phyloP scores from a whole-genome alignment of 2,797 vertebrate species.

The Sebastolobus alascanus region DNA sequence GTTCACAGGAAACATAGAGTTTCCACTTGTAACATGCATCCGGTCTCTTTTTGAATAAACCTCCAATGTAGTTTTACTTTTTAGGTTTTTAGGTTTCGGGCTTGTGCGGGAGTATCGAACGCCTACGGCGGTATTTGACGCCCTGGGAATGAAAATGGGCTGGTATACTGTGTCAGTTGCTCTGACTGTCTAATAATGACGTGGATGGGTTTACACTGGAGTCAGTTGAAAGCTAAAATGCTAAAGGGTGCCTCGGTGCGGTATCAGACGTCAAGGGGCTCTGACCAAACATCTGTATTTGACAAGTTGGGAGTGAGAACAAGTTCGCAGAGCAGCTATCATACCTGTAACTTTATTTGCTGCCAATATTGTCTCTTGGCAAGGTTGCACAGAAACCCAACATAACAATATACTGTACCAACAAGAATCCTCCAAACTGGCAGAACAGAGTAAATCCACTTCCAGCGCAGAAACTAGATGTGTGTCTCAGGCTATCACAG shows the following conservation, averaged over 20 bases:
- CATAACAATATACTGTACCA: neutral
- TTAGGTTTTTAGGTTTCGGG: neutral
- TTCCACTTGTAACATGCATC: neutral
- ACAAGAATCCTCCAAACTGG: slow-evolving; percentile 16
- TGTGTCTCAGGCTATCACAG: slow-evolving; percentile 1
- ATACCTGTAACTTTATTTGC: slow-evolving; percentile 10
- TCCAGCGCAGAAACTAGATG: slow-evolving; percentile 20
- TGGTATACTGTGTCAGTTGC: too few relatives aligned
- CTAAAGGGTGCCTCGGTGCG: neutral
- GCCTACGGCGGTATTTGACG: too few relatives aligned
- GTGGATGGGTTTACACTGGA: too few relatives aligned
- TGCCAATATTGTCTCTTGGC: neutral
- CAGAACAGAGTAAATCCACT: slow-evolving; percentile 20
- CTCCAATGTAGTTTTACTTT: neutral
- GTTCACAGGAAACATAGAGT: fast-evolving
- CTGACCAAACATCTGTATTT: neutral
- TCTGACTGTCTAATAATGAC: too few relatives aligned
- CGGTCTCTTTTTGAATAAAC: neutral
- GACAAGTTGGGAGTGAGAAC: neutral
- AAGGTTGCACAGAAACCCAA: slow-evolving; percentile 7
- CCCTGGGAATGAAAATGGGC: too few relatives aligned
- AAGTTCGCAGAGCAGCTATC: neutral
- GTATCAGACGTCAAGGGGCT: neutral
- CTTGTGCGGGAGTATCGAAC: too few relatives aligned
- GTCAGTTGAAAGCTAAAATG: neutral